Evolutionary conservation across 2,888 invertebrate genomes (phyloP), one percentile per base, ranked within the genome.

Genomic region (Lepas anatifera): DNA sequence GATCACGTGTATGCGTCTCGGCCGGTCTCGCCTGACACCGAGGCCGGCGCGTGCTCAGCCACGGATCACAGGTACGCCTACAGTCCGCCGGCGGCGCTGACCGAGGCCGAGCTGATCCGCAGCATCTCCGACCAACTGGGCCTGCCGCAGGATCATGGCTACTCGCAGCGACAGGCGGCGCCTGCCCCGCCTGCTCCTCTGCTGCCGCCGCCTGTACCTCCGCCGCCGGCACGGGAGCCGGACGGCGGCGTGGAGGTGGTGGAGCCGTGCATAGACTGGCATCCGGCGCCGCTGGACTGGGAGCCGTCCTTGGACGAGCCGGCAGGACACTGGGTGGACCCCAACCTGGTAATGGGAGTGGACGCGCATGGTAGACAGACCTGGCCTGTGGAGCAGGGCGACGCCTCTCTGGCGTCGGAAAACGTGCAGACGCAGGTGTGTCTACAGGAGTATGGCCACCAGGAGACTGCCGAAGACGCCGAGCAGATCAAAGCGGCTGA

Each of bases 31-130:
- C 58, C 58, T 6, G 32, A 22, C 22, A 10, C 10, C 35, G 32
- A 22, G 11, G 22, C 10, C 35, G 35, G 7, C 22, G 52, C 52
- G 13, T 58, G 58, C 35, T 58, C 58, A 8, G 32, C 22, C 58
- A 58, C 58, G 32, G 58, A 58, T 22, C 58, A 58, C 58, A 25
- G 58, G 22, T 58, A 58, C 58, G 58, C 58, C 35, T 58, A 58
- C 35, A 58, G 58, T 22, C 58, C 58, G 58, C 58, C 58, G 58
- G 58, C 58, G 58, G 58, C 58, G 58, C 35, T 58, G 8, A 58
- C 58, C 22, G 58, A 58, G 58, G 58, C 32, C 32, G 58, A 58
- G 7, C 58, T 58, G 35, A 58, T 58, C 58, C 32, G 58, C 32
- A 58, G 58, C 58, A 58, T 58, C 32, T 58, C 58, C 7, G 58